Conservation (phyloP, 2,113 vertebrate species). For the Zosterops borbonicus region DNA sequence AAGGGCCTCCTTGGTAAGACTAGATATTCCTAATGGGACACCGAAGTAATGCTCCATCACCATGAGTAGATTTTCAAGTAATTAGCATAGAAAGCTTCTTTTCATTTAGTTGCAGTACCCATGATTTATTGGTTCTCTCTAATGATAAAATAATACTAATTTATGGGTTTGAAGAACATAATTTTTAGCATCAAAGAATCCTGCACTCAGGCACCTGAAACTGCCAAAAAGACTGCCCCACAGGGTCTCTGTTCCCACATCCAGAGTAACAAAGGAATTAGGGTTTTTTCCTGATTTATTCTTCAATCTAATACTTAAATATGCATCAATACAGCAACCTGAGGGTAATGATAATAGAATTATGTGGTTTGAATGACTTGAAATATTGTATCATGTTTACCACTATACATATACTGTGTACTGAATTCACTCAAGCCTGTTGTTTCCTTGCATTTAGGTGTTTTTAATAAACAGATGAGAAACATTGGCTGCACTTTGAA, state of each 20-base stretch:
- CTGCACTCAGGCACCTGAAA: not conserved
- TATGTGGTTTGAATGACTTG: not conserved
- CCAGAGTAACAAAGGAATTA: slow-evolving; percentile 1
- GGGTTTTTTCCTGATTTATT: not conserved
- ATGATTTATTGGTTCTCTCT: not conserved
- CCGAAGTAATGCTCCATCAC: not conserved
- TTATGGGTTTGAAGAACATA: not conserved
- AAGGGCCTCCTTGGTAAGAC: not conserved
- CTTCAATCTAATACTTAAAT: slow-evolving; percentile 7
- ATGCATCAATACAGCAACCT: slow-evolving; percentile 15
- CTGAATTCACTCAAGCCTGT: slow-evolving; percentile 43
- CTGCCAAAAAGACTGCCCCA: not conserved
- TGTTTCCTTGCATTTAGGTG: slow-evolving; percentile 59
- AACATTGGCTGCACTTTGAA: slow-evolving; percentile 69
- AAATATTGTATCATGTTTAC: slow-evolving; percentile 9
- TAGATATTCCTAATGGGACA: not conserved
- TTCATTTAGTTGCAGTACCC: not conserved
- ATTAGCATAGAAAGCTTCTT: not conserved
- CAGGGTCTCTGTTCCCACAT: not conserved
- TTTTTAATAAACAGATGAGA: slow-evolving; percentile 72
- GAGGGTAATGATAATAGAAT: slow-evolving; percentile 28
- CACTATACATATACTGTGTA: not conserved
- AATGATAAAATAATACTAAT: not conserved
- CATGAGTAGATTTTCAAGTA: not conserved
- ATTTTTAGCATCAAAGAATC: not conserved